Evolutionary conservation across 2,888 invertebrate species (phyloP).

Genomic region (Sipha maydis): DNA sequence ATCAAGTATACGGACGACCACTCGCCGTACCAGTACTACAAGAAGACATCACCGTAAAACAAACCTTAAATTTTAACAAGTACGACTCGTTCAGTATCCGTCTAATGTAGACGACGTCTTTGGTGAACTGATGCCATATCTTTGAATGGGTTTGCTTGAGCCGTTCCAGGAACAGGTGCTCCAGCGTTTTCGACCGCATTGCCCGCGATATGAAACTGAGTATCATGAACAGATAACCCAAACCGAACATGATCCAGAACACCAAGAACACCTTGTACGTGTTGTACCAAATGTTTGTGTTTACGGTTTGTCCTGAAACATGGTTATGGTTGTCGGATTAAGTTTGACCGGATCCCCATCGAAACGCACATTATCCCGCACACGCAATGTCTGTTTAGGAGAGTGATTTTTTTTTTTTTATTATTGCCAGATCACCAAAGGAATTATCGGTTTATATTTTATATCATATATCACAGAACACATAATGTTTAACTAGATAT

Average conservation of each 20-base stretch:
- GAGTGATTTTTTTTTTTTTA: too few species aligned
- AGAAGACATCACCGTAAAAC: slow-evolving; percentile 32
- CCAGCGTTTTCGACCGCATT: slow-evolving; percentile 80
- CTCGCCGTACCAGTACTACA: too few species aligned
- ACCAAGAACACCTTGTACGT: slow-evolving; percentile 84
- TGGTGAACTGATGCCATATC: slow-evolving; percentile 80
- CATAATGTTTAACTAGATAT: too few species aligned
- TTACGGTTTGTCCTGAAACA: slow-evolving; percentile 65
- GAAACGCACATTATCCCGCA: too few species aligned
- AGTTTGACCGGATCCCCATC: neutral
- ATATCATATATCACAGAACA: too few species aligned
- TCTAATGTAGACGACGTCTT: slow-evolving; percentile 78
- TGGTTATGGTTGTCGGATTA: neutral
- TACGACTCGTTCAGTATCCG: slow-evolving; percentile 84
- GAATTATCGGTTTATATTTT: too few species aligned
- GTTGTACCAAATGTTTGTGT: slow-evolving; percentile 69
- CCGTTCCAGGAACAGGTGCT: slow-evolving; percentile 81
- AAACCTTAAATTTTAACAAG: slow-evolving; percentile 82
- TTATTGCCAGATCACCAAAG: too few species aligned
- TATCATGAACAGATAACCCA: slow-evolving; percentile 91
- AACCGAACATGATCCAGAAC: slow-evolving; percentile 89
- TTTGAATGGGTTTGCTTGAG: slow-evolving; percentile 82
- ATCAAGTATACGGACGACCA: too few species aligned
- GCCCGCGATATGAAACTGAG: slow-evolving; percentile 85
- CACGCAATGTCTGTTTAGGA: too few species aligned